Percentiles rank a stretch among this genome's conserved stretches.
These are phyloP conservation scores for Globicephala melas DNA, from an alignment of 2,113 vertebrate genomes.

Conservation along the genomic window DNA sequence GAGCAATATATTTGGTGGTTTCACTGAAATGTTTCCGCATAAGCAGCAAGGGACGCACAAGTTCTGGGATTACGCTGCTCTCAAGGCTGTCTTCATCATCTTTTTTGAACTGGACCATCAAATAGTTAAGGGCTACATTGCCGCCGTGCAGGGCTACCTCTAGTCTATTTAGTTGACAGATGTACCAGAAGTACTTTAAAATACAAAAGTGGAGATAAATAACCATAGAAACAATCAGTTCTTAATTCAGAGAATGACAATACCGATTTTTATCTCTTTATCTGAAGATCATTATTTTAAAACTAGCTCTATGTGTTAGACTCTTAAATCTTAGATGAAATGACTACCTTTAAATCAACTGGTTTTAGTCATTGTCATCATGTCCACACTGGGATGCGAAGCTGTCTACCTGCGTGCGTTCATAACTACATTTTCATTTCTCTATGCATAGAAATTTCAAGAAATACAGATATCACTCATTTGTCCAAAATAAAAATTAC, in stretches of 20 bases:
- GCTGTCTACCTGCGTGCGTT: neutral
- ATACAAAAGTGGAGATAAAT: neutral
- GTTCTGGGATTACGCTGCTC: neutral
- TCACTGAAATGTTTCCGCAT: neutral
- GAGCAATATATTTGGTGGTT: neutral
- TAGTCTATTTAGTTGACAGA: neutral
- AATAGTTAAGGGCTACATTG: neutral
- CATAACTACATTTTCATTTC: neutral
- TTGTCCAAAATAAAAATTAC: neutral
- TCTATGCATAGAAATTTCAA: neutral
- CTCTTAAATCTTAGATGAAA: neutral
- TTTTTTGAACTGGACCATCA: neutral
- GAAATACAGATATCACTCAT: conserved; percentile 13
- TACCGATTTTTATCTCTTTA: neutral
- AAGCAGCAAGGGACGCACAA: neutral
- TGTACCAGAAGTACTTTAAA: neutral
- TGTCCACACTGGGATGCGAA: neutral
- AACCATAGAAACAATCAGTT: neutral
- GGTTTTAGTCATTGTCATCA: neutral
- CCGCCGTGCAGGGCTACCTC: neutral
- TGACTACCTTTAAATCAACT: neutral
- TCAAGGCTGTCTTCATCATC: neutral
- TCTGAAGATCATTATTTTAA: neutral
- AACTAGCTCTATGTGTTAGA: neutral
- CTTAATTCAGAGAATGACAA: conserved; percentile 9